A percentile compares a stretch with the other conserved stretches of the same genome.
Evolutionary conservation across 2,888 invertebrate genomes (phyloP).

Genomic region (Odontomyia ornata): DNA sequence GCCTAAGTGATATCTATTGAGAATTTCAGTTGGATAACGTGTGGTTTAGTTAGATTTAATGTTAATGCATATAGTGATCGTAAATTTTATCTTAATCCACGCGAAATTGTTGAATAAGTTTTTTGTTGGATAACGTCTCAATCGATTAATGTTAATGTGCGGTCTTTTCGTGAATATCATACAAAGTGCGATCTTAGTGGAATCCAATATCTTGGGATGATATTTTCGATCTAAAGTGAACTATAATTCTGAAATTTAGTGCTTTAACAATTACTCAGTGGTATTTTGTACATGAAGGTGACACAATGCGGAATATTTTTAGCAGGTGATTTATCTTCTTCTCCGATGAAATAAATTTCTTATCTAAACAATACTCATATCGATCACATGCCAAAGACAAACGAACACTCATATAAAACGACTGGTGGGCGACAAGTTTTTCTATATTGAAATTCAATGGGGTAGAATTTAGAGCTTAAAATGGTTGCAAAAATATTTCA

Average conservation of each 20-base stretch:
- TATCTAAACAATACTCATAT: not conserved
- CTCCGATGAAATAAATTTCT: not conserved
- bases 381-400: not conserved
- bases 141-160: too few relatives aligned
- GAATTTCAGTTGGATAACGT: not conserved
- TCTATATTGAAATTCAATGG: not conserved
- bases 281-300: too few relatives aligned
- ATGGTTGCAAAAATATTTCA: too few relatives aligned
- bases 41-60: not conserved
- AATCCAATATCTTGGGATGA: too few relatives aligned
- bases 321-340: constrained; percentile 6
- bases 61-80: not conserved
- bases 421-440: not conserved
- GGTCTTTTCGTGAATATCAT: too few relatives aligned
- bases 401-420: not conserved
- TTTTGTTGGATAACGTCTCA: not conserved
- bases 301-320: not conserved
- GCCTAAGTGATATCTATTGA: not conserved
- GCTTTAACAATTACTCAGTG: too few relatives aligned
- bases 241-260: too few relatives aligned
- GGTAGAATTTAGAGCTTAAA: too few relatives aligned
- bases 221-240: too few relatives aligned
- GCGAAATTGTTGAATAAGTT: not conserved
- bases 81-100: not conserved
- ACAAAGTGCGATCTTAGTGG: too few relatives aligned